A percentile compares a stretch with the other conserved stretches of the same genome.
Conservation (phyloP, 1,140 invertebrate species). For the Caenorhabditis latens region DNA sequence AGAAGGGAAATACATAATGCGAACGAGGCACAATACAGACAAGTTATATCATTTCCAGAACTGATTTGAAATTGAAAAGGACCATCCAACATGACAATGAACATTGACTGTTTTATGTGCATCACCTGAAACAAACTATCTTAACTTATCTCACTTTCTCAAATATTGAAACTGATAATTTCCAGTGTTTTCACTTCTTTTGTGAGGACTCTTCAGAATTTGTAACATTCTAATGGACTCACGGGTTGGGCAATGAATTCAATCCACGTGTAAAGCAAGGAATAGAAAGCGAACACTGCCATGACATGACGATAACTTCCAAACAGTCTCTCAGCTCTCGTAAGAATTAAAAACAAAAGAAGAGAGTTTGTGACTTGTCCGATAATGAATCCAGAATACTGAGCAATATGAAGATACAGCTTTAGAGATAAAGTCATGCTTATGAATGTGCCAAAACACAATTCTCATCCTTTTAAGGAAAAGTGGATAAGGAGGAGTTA, state of each 20-base stretch:
- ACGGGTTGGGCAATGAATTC: background rate
- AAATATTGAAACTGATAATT: background rate
- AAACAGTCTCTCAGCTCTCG: background rate
- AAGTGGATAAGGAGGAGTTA: background rate
- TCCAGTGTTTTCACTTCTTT: no score
- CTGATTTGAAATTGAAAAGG: background rate
- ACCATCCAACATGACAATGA: background rate
- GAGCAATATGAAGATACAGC: constrained; percentile 2
- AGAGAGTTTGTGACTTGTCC: background rate
- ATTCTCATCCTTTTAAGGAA: background rate
- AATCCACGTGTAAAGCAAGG: background rate
- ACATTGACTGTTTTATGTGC: constrained; percentile 10
- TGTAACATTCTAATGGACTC: background rate
- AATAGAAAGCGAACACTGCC: constrained; percentile 4
- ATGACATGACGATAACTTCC: constrained; percentile 13
- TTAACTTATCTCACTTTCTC: no score
- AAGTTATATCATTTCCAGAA: background rate
- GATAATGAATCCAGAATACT: background rate
- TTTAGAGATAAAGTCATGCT: background rate
- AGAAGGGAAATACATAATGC: background rate
- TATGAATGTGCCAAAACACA: background rate
- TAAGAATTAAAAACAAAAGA: background rate
- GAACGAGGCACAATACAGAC: background rate
- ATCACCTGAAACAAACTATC: background rate
- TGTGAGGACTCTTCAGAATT: no score